These are phyloP conservation scores for Pachyseris speciosa DNA, from an alignment of 64 coral and sea anemone species.

Conservation along the genomic window DNA sequence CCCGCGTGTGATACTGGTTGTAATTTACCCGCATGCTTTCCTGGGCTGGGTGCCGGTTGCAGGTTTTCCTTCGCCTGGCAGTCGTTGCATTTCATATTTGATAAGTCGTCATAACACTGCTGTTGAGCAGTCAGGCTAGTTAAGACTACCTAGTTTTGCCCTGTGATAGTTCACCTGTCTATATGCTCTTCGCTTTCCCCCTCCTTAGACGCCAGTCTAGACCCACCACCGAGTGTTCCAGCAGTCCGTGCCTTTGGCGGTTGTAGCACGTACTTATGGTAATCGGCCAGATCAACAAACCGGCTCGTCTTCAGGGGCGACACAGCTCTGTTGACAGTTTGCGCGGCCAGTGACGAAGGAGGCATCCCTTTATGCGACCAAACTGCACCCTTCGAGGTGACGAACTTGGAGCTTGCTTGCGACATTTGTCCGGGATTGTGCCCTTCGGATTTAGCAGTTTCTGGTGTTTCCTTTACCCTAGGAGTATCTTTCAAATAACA, in stretches of 20 bases:
- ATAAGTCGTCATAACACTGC: no score
- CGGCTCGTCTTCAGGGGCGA: neutral
- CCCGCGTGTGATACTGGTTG: neutral
- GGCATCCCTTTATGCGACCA: neutral
- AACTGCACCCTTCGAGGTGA: neutral
- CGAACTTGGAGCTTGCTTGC: neutral
- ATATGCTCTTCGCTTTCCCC: neutral
- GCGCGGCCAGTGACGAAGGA: neutral
- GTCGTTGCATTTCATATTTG: no score
- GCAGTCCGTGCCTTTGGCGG: neutral
- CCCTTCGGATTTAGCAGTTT: neutral
- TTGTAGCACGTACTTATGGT: neutral
- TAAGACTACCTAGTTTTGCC: neutral
- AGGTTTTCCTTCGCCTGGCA: no score
- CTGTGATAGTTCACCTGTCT: neutral
- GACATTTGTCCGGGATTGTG: neutral
- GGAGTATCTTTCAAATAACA: neutral
- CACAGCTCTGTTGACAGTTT: neutral
- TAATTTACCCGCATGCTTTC: no score
- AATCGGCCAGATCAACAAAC: conserved; percentile 41
- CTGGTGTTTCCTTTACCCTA: neutral
- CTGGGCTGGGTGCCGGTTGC: no score
- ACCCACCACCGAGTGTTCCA: neutral
- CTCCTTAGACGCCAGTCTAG: neutral
- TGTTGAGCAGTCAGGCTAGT: no score